Conservation (phyloP, 1,140 invertebrate genomes). For the Melipona quadrifasciata region DNA sequence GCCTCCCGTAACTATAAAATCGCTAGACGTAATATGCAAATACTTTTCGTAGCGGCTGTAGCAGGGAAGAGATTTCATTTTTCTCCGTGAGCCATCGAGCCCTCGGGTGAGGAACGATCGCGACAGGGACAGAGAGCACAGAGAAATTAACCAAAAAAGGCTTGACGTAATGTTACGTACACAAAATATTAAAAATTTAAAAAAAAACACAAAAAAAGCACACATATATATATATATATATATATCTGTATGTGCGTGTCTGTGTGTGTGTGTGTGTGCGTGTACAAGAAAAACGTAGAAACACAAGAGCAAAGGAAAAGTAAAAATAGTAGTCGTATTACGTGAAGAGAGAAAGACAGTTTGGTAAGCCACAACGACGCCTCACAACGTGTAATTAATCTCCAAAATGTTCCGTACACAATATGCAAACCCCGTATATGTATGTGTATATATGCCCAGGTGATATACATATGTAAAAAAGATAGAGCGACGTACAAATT, state of each 20-base stretch:
- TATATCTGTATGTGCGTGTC: too few relatives aligned
- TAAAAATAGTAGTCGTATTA: constrained; percentile 43
- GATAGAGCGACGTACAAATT: constrained; percentile 68
- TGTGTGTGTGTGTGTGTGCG: too few relatives aligned
- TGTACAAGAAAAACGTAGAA: constrained; percentile 18
- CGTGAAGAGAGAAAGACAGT: constrained; percentile 57
- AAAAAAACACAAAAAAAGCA: not conserved
- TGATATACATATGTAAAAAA: constrained; percentile 60
- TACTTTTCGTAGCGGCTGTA: too few relatives aligned
- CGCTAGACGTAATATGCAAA: too few relatives aligned
- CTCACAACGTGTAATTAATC: constrained; percentile 38
- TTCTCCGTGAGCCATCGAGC: constrained; percentile 58
- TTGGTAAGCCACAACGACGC: constrained; percentile 58
- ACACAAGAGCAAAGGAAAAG: constrained; percentile 39
- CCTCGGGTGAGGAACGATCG: constrained; percentile 48
- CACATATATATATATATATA: too few relatives aligned
- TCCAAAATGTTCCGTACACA: constrained; percentile 28
- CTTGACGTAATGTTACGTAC: not conserved
- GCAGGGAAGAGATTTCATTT: constrained; percentile 27
- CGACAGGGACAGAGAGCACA: not conserved
- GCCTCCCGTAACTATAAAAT: not conserved
- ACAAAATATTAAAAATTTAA: not conserved
- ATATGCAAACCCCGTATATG: constrained; percentile 14
- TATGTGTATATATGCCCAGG: constrained; percentile 15
- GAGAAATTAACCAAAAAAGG: constrained; percentile 16